Percentiles rank a stretch among this genome's conserved stretches.
Evolutionary conservation across 2,888 invertebrate species (phyloP).

Genomic region (Nysson spinosus): DNA sequence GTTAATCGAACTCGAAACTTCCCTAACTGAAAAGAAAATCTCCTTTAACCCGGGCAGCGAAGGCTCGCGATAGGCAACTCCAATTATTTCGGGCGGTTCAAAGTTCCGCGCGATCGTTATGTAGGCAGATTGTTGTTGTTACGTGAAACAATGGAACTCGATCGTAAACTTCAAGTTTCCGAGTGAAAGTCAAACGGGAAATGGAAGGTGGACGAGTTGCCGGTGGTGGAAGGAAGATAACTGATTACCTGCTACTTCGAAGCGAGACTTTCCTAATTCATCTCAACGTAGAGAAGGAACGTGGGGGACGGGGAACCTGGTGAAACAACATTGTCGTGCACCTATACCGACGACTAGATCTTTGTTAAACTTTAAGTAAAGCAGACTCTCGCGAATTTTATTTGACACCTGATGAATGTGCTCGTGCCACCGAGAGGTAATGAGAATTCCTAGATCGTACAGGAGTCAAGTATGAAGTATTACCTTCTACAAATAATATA

Average conservation of each 20-base stretch:
- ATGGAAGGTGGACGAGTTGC: constrained; percentile 19
- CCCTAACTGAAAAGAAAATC: too few relatives aligned
- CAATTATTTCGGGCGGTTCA: constrained; percentile 28
- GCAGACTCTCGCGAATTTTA: constrained; percentile 50
- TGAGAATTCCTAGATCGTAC: constrained; percentile 56
- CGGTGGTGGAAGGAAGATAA: constrained; percentile 33
- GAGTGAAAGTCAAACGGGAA: constrained; percentile 40
- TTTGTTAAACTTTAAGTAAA: constrained; percentile 54
- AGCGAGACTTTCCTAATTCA: constrained; percentile 39
- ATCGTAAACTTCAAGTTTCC: constrained; percentile 23
- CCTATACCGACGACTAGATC: constrained; percentile 40
- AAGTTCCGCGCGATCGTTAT: constrained; percentile 26
- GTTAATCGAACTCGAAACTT: too few relatives aligned
- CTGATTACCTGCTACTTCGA: constrained; percentile 5
- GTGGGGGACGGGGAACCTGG: constrained; percentile 4
- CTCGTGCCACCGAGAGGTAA: constrained; percentile 51
- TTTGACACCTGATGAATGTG: constrained; percentile 62
- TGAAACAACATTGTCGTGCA: constrained; percentile 31
- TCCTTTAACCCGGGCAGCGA: neutral
- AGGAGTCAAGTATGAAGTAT: constrained; percentile 52
- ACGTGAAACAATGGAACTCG: constrained; percentile 21
- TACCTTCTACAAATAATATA: constrained; percentile 46
- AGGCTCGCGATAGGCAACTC: constrained; percentile 7
- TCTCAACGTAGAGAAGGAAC: constrained; percentile 26
- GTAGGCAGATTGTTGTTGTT: constrained; percentile 7